Percentiles rank a stretch among this genome's conserved stretches.
These are phyloP conservation scores for Strix aluco DNA, from an alignment of 2,113 vertebrate genomes.

Conservation along the genomic window DNA sequence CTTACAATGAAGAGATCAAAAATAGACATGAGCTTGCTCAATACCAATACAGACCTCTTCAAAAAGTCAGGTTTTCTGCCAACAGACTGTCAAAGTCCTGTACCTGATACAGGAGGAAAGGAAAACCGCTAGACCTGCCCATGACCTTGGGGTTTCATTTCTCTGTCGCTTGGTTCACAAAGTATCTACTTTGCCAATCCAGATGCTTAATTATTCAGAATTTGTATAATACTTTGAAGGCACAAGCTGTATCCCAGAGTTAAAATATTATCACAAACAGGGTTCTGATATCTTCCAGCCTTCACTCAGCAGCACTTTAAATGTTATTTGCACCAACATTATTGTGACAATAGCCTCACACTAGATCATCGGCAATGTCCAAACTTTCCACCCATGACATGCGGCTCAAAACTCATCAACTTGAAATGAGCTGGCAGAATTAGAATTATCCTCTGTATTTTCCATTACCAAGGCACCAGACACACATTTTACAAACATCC, in stretches of 20 bases:
- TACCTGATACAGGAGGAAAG: not conserved
- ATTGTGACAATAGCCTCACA: not conserved
- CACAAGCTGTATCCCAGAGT: not conserved
- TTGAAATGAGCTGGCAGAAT: conserved; percentile 16
- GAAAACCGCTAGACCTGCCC: not conserved
- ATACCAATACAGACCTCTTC: not conserved
- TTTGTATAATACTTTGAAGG: not conserved
- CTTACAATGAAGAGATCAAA: not conserved
- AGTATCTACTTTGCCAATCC: not conserved
- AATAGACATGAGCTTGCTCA: not conserved
- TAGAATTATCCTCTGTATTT: not conserved
- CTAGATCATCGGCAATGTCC: not conserved
- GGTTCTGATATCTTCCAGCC: not conserved
- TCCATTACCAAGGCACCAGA: conserved; percentile 8
- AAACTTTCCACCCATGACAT: not conserved
- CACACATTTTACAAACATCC: conserved; percentile 1
- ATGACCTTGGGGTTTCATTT: not conserved
- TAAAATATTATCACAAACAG: not conserved
- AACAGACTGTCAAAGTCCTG: not conserved
- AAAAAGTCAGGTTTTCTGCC: not conserved
- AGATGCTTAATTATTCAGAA: not conserved
- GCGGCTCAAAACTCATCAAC: not conserved
- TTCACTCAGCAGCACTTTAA: not conserved
- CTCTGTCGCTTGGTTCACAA: not conserved
- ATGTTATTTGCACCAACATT: not conserved